Conservation (phyloP, 2,797 vertebrate genomes). For the Lagorchestes hirsutus region DNA sequence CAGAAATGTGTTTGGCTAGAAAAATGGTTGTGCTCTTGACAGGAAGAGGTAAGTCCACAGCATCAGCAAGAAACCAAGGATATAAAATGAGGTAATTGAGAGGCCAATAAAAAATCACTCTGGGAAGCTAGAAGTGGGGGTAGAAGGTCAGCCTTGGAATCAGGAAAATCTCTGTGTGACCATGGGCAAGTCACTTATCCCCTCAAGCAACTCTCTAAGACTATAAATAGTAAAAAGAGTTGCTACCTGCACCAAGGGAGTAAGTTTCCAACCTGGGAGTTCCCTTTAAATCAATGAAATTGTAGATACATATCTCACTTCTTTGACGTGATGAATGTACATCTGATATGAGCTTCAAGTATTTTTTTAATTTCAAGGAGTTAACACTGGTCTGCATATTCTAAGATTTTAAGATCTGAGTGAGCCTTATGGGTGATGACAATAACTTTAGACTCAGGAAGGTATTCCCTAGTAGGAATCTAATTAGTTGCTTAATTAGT, state of each 20-base stretch:
- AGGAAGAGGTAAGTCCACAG: background rate
- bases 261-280: background rate
- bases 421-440: background rate
- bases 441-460: slow-evolving; percentile 54
- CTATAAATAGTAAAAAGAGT: background rate
- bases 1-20: background rate
- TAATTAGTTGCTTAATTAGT: slow-evolving; percentile 83
- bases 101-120: background rate
- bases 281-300: background rate
- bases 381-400: background rate
- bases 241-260: background rate
- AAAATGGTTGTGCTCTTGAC: background rate
- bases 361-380: background rate
- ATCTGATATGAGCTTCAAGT: background rate
- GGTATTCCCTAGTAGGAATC: slow-evolving; percentile 8
- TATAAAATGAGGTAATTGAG: background rate
- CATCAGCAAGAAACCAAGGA: background rate
- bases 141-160: background rate
- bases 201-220: background rate
- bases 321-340: background rate
- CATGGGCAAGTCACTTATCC: background rate
- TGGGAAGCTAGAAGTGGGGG: background rate
- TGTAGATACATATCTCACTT: background rate
- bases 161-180: background rate
- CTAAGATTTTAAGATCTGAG: slow-evolving; percentile 41